These are phyloP conservation scores for Phyllopteryx taeniolatus DNA, from an alignment of 2,113 vertebrate species.

Conservation along the genomic window DNA sequence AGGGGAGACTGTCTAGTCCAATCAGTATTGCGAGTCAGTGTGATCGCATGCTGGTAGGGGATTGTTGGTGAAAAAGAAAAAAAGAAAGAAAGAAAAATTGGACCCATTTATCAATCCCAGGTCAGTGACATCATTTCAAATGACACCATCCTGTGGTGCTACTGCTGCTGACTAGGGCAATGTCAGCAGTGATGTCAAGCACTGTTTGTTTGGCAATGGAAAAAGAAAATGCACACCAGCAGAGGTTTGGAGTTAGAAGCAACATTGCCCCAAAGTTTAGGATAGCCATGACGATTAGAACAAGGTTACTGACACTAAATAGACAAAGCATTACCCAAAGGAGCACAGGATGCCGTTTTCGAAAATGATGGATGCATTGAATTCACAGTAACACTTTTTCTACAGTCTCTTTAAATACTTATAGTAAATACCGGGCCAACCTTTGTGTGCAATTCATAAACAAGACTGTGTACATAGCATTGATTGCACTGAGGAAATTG, in stretches of 20 bases:
- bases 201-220: constrained; percentile 31
- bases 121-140: constrained; percentile 56
- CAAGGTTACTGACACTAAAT: constrained; percentile 13
- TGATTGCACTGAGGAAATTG: not conserved
- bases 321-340: not conserved
- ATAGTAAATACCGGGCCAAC: not conserved
- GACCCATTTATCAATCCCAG: constrained; percentile 60
- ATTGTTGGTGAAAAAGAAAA: constrained; percentile 20
- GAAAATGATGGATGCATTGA: constrained; percentile 3
- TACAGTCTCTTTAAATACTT: too few species aligned
- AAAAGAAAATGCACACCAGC: constrained; percentile 21
- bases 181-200: constrained; percentile 52
- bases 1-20: not conserved
- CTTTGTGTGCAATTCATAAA: not conserved
- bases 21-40: constrained; percentile 18
- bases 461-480: not conserved
- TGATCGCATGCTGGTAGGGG: constrained; percentile 23
- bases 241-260: constrained; percentile 34
- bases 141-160: constrained; percentile 53
- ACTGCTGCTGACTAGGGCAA: constrained; percentile 50
- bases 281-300: constrained; percentile 24
- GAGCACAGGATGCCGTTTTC: not conserved
- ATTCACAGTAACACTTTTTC: not conserved
- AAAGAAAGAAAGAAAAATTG: constrained; percentile 51
- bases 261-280: constrained; percentile 11